These are phyloP conservation scores for Telmatochromis sp. DNA, from an alignment of 2,113 vertebrate genomes.

Conservation along the genomic window DNA sequence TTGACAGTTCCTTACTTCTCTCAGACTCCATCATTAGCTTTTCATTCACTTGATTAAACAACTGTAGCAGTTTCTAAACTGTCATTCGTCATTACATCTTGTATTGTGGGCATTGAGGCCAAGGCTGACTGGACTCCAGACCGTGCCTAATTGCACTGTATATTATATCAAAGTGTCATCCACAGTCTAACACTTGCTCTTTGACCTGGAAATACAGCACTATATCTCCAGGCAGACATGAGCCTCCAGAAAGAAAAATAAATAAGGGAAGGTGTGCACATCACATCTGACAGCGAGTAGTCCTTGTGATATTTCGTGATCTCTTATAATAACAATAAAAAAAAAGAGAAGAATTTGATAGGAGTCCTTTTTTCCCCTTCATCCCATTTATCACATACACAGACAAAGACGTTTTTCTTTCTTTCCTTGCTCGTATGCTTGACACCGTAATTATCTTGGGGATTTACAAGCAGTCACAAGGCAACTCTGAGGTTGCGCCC, in stretches of 20 bases:
- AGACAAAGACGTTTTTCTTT: neutral
- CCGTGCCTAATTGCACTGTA: neutral
- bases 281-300: neutral
- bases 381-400: neutral
- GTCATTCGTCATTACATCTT: neutral
- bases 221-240: neutral
- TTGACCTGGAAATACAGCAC: neutral
- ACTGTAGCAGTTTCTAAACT: neutral
- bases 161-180: neutral
- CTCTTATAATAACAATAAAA: neutral
- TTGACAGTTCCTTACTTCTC: neutral
- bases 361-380: neutral
- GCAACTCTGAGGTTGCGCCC: neutral
- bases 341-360: neutral
- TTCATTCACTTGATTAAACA: neutral
- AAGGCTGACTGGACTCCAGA: neutral
- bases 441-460: neutral
- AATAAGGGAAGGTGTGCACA: neutral
- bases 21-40: neutral
- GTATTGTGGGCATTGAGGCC: neutral
- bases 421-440: neutral
- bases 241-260: neutral
- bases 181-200: neutral
- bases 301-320: neutral
- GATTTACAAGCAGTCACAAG: slow-evolving; percentile 6